Base-by-base conservation (phyloP, 2,797 vertebrate genomes). In the Capromys pilorides region DNA sequence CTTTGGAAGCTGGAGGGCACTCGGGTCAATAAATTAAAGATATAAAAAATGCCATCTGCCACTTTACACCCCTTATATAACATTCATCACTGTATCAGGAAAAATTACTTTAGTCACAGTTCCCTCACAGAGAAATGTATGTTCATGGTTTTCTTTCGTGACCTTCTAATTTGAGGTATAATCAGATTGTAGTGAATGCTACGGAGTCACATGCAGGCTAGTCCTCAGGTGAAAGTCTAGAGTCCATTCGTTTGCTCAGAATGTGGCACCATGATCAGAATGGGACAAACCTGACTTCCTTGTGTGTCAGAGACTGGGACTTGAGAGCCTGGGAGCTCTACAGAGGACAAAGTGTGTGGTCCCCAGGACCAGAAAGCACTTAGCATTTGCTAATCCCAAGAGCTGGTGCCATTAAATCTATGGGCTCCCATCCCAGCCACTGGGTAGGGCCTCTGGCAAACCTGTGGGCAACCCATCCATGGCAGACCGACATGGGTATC, bases 11-110 rank as follows among this genome's bases (percentile, higher is more conserved):
- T 95, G 75, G 71, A 94, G 96, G 95, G 94, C 75, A 94, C 92
- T 86, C 90, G 33, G 81, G 85, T 94, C 94, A 92, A 92, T 95
- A 97, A 97, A 96, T 97, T 96, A 97, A 97, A 59, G 69, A 73
- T 89, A 92, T 96, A 90, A 96, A 96, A 96, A 96, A 95, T 94
- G 82, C 33, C 54, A 90, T 66, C 92, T 96, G 94, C 73, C 39
- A 93, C 91, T 93, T 94, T 91, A 86, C 18, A 93, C 59, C 51
- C 88, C 64, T 69, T 83, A 39, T 77, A 90, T 62, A 93, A 49
- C 95, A 91, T 95, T 96, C 86, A 91, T 97, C 94, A 95, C 33
- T 90, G 71, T 67, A 95, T 90, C 89, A 82, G 57, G 75, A 95
- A 91, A 93, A 94, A 93, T 96, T 79, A 80, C 90, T 91, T 96